Percentiles rank a stretch among this genome's conserved stretches.
These are phyloP conservation scores for Nemapogon koenigi DNA, from an alignment of 2,888 invertebrate species.

Conservation along the genomic window DNA sequence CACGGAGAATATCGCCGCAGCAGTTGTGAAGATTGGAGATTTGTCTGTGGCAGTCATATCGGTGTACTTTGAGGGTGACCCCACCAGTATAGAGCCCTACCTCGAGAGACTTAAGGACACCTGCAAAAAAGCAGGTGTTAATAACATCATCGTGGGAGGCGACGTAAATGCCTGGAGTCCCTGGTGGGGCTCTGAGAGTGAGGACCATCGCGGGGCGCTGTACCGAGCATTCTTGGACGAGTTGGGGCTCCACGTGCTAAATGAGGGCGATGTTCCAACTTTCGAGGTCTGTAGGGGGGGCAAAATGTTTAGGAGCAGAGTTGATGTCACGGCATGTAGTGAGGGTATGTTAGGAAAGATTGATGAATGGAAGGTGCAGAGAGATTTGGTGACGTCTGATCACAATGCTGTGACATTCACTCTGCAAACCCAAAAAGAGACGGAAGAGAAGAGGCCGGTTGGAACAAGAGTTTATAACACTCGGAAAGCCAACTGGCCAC, in stretches of 20 bases:
- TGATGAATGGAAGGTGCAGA: constrained; percentile 12
- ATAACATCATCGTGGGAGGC: constrained; percentile 4
- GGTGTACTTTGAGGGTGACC: constrained; percentile 11
- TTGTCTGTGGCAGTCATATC: constrained; percentile 8
- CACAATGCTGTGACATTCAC: constrained; percentile 13
- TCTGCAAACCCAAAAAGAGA: constrained; percentile 7
- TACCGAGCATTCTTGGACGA: not conserved
- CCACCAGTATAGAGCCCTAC: constrained; percentile 1
- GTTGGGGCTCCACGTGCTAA: constrained; percentile 5
- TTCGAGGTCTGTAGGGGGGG: constrained; percentile 1
- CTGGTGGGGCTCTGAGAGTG: constrained; percentile 11
- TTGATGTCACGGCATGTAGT: constrained; percentile 6
- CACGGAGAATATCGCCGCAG: constrained; percentile 8
- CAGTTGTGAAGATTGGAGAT: not conserved
- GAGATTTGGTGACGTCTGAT: constrained; percentile 12
- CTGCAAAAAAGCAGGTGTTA: not conserved
- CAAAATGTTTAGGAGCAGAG: not conserved
- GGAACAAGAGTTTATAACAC: constrained; percentile 14
- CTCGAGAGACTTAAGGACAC: not conserved
- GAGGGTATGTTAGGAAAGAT: constrained; percentile 6
- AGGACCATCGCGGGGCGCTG: constrained; percentile 9
- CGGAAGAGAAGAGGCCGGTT: constrained; percentile 8
- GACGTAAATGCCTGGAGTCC: constrained; percentile 10
- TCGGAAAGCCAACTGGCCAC: constrained; percentile 14
- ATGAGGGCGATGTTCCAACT: constrained; percentile 3